Base-by-base conservation (phyloP, 1,140 invertebrate genomes). In the Stratiolaelaps scimitus region DNA sequence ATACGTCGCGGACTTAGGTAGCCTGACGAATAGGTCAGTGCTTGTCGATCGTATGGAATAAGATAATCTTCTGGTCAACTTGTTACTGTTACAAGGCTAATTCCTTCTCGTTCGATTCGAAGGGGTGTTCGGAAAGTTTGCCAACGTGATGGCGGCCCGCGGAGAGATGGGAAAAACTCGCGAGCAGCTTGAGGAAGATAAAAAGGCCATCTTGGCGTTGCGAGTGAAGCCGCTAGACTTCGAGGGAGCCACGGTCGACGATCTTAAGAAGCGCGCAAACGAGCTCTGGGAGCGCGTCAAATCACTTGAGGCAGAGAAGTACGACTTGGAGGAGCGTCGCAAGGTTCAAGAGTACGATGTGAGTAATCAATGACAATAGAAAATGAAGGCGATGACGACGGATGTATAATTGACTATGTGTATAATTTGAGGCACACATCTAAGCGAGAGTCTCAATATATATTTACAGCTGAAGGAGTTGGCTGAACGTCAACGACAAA, bases 341-440 rank as follows among this genome's bases (percentile, higher is more conserved):
- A 97, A 98, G 81, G 86, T 92, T 75, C 94, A 98, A 81, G 93
- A 98, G 78, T 98, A 98, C 77, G 95, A 99, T 82, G 94, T 98
- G 77, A 88, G 88, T 82, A 43, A 43, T 26, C 28, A 7, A 66
- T 30, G 45, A n/a, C n/a, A n/a, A n/a, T n/a, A n/a, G n/a, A n/a
- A n/a, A n/a, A n/a, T 68, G 4, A 70, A 68, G 28, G 67, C 10
- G 34, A 6, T 40, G n/a, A 4, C 10, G 10, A 10, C 10, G 34
- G 5, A 40, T 40, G 34, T 6, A 40, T 40, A 40, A 4, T 40
- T 40, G 34, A 40, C 34, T 4, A 40, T 40, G 10, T 40, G 10
- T 40, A 40, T 40, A 10, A 40, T 40, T 6, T 10, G 10, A 40
- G 5, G 10, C 34, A 40, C 34, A 10, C 4, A 40, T 40, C 34